Evolutionary conservation across 2,888 invertebrate species (phyloP).

Genomic region (Argynnis bischoffii): DNA sequence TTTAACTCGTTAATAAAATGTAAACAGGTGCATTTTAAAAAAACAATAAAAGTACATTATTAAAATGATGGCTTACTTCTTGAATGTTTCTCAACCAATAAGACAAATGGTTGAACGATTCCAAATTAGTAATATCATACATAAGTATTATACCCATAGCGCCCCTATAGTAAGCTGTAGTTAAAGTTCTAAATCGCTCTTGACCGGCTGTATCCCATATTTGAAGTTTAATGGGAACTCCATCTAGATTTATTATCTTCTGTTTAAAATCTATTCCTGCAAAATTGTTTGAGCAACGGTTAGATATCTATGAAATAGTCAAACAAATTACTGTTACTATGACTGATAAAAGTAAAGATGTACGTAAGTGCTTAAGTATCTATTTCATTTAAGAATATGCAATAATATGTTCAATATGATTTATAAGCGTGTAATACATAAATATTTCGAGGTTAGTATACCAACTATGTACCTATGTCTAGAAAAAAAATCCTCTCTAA

Average conservation of each 20-base stretch:
- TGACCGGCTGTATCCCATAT: conserved; percentile 96
- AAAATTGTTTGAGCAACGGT: conserved; percentile 44
- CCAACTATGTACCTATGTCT: too few species aligned
- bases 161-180: conserved; percentile 93
- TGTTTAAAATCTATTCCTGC: conserved; percentile 95
- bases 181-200: conserved; percentile 88
- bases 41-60: background rate
- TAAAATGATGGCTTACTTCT: conserved; percentile 82
- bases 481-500: too few species aligned
- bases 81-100: conserved; percentile 96
- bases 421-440: too few species aligned
- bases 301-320: background rate
- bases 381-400: too few species aligned
- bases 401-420: too few species aligned
- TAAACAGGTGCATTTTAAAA: background rate
- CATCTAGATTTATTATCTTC: conserved; percentile 93
- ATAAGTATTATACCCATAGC: conserved; percentile 95
- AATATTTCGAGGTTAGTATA: too few species aligned
- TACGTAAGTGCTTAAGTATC: background rate
- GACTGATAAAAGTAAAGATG: background rate
- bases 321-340: background rate
- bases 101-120: conserved; percentile 94
- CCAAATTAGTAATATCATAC: conserved; percentile 94
- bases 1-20: too few species aligned
- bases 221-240: conserved; percentile 91